A percentile compares a stretch with the other conserved stretches of the same genome.
Evolutionary conservation across 2,888 invertebrate genomes (phyloP).

Genomic region (Stomorhina lunata): DNA sequence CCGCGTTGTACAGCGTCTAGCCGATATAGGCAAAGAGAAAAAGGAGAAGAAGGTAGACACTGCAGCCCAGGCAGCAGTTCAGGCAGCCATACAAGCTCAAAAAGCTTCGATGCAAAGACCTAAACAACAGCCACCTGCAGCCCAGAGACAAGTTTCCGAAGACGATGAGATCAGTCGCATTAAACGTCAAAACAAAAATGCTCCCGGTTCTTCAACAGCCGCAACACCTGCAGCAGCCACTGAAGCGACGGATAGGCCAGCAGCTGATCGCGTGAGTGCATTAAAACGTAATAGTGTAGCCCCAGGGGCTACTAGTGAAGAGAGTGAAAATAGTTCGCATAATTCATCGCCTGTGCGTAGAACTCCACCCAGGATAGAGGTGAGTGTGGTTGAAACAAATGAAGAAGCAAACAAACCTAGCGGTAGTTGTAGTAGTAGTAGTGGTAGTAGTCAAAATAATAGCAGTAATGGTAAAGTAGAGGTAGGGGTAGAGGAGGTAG

Average conservation of each 20-base stretch:
- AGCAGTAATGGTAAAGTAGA: conserved; percentile 23
- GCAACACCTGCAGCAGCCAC: conserved; percentile 81
- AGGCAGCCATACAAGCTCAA: conserved; percentile 81
- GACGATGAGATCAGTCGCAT: conserved; percentile 93
- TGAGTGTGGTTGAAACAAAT: conserved; percentile 82
- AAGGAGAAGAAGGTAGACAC: conserved; percentile 89
- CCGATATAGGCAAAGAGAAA: conserved; percentile 88
- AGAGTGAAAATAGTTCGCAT: conserved; percentile 81
- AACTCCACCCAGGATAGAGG: conserved; percentile 88
- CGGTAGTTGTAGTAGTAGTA: conserved; percentile 32
- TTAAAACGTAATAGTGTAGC: conserved; percentile 77
- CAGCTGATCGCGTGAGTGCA: conserved; percentile 81
- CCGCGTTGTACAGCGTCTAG: conserved; percentile 92
- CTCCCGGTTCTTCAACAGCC: conserved; percentile 80
- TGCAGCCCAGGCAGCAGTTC: conserved; percentile 81
- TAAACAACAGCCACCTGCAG: conserved; percentile 81
- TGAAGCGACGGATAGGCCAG: conserved; percentile 82
- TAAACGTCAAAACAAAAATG: conserved; percentile 91
- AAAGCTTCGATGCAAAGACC: conserved; percentile 81
- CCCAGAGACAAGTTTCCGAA: conserved; percentile 90
- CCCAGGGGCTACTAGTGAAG: conserved; percentile 79
- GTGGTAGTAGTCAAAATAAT: conserved; percentile 30
- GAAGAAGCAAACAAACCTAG: conserved; percentile 70
- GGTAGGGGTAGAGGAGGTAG: conserved; percentile 41
- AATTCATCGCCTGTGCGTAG: conserved; percentile 84